Evolutionary conservation across 2,113 vertebrate genomes (phyloP), one percentile per base, ranked within the genome.

Genomic region (Ageneiosus marmoratus): DNA sequence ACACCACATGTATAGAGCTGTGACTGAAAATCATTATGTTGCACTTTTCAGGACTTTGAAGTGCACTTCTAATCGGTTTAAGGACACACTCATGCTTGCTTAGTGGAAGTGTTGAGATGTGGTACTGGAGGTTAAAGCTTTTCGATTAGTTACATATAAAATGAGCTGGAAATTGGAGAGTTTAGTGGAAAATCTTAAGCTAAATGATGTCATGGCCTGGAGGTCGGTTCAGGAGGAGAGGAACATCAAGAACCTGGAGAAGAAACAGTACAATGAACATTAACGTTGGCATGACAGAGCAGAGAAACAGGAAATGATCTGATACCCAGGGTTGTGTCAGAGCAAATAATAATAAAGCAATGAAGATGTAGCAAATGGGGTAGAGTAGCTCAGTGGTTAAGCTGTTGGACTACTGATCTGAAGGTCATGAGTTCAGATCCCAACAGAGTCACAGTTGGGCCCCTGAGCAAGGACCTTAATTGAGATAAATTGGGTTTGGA

Each of bases 61-160:
- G 16, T 77, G 82, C 48, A 56, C 80, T 46, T 53, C 18, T 85
- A 87, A 87, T 87, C 81, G 29, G 32, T 83, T 81, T 85, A 87
- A 77, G 83, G 72, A 32, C 34, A 16, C 32, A 37, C 48, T 70
- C 24, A 77, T 44, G 69, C 48, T 50, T 78, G 77, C 69, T 72
- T 65, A 44, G 50, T 77, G 51, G 34, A 37, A 48, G 76, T 63
- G 62, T 46, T 44, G 62, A 18, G 56, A 56, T 16, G 37, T 60
- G 74, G 56, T 48, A 22, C 27, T 60, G 34, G 22, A 48, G 56
- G 56, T 50, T 82, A 82, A 85, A 74, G 67, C 80, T 62, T 58
- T 84, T 82, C 63, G 56, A 53, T 51, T 32, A 29, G 27, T 74
- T 51, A 50, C 32, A 5, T 82, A 41, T 24, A n/a, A 51, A 29